Evolutionary conservation across 2,888 invertebrate genomes (phyloP).

Genomic region (Darwinula stevensoni): DNA sequence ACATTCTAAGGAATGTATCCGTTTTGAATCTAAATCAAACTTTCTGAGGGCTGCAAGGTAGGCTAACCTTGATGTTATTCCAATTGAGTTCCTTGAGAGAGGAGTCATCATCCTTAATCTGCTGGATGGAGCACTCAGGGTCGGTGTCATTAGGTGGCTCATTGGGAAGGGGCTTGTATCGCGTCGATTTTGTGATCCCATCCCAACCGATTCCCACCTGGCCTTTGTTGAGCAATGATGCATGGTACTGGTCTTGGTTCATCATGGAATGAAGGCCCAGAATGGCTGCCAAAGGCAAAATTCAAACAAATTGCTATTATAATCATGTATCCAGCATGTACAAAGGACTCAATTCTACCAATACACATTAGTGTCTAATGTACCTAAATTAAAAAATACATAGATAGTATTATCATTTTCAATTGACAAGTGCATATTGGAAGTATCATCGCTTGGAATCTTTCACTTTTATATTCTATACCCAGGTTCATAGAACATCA

Average conservation of each 20-base stretch:
- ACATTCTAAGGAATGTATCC: too few relatives aligned
- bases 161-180: slow-evolving; percentile 62
- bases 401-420: too few relatives aligned
- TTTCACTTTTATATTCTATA: too few relatives aligned
- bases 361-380: too few relatives aligned
- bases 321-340: too few relatives aligned
- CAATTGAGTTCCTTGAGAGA: slow-evolving; percentile 75
- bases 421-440: too few relatives aligned
- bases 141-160: slow-evolving; percentile 94
- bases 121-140: slow-evolving; percentile 66
- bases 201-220: slow-evolving; percentile 60
- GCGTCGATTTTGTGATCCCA: slow-evolving; percentile 76
- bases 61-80: slow-evolving; percentile 86
- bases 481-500: too few relatives aligned
- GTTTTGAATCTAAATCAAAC: too few relatives aligned
- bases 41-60: background rate
- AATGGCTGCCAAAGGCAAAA: slow-evolving; percentile 72
- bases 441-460: too few relatives aligned
- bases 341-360: too few relatives aligned
- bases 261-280: slow-evolving; percentile 99
- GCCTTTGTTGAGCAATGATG: slow-evolving; percentile 63
- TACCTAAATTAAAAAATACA: too few relatives aligned
- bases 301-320: slow-evolving; percentile 10
- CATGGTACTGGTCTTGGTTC: slow-evolving; percentile 98
- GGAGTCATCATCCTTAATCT: slow-evolving; percentile 62